These are phyloP conservation scores for Parapsyche elsis DNA, from an alignment of 1,140 invertebrate species.

Conservation along the genomic window DNA sequence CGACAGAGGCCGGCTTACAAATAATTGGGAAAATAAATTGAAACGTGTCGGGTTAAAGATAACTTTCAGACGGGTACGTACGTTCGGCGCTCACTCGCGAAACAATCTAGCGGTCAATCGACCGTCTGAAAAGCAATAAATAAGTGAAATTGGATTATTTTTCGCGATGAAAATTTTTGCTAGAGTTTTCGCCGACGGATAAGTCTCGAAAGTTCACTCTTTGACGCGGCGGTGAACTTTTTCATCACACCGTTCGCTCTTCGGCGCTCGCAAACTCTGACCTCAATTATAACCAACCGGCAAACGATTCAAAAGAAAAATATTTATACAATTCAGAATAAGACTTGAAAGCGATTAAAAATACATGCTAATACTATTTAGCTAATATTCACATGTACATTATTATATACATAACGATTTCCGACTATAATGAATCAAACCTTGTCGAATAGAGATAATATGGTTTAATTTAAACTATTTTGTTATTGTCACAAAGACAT, in stretches of 20 bases:
- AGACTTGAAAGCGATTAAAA: no score
- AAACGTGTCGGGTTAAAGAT: conserved; percentile 48
- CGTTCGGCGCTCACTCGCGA: not conserved
- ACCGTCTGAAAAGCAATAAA: conserved; percentile 37
- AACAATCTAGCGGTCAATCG: conserved; percentile 27
- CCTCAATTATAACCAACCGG: no score
- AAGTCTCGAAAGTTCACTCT: not conserved
- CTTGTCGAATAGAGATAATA: no score
- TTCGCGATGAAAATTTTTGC: not conserved
- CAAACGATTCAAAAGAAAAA: no score
- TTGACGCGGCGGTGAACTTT: not conserved
- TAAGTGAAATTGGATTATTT: conserved; percentile 41
- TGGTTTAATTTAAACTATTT: no score
- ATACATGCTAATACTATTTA: no score
- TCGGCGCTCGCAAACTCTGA: no score
- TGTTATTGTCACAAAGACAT: no score
- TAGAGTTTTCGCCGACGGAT: not conserved
- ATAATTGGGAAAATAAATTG: conserved; percentile 53
- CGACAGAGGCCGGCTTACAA: conserved; percentile 43
- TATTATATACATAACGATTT: no score
- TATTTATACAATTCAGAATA: no score
- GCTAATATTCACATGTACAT: no score
- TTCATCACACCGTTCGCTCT: not conserved
- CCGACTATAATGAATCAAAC: no score
- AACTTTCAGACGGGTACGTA: conserved; percentile 24